Conservation (phyloP, 2,113 vertebrate species). For the Actinemys pallida region DNA sequence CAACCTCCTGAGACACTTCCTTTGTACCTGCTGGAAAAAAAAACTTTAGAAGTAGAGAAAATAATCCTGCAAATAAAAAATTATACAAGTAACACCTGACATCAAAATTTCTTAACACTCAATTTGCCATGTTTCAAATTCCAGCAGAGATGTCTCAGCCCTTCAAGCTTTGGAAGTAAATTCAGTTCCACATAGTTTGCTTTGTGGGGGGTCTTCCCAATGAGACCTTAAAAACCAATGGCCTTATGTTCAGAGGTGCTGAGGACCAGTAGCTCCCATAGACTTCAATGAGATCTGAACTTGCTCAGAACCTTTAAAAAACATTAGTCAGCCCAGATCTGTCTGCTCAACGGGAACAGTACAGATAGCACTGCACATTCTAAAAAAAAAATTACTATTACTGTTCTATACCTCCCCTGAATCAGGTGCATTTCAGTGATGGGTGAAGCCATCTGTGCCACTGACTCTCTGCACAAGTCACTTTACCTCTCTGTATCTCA, state of each 20-base stretch:
- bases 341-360: background rate
- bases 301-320: constrained; percentile 26
- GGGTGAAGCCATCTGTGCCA: constrained; percentile 18
- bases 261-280: constrained; percentile 4
- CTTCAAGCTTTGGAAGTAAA: constrained; percentile 3
- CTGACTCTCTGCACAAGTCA: background rate
- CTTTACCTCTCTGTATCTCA: constrained; percentile 1
- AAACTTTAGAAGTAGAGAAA: background rate
- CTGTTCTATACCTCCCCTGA: background rate
- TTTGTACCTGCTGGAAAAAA: constrained; percentile 19
- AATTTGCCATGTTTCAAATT: constrained; percentile 9
- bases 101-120: background rate
- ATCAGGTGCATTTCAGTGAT: background rate
- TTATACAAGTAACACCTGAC: background rate
- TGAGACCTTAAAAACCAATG: constrained; percentile 39
- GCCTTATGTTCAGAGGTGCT: background rate
- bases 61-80: background rate
- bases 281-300: background rate
- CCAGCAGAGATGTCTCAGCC: background rate
- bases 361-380: background rate
- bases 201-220: background rate
- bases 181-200: constrained; percentile 14
- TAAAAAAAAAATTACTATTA: background rate
- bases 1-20: constrained; percentile 20
- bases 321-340: background rate